Base-by-base conservation (phyloP, 1,140 invertebrate species). In the Dreissena polymorpha region DNA sequence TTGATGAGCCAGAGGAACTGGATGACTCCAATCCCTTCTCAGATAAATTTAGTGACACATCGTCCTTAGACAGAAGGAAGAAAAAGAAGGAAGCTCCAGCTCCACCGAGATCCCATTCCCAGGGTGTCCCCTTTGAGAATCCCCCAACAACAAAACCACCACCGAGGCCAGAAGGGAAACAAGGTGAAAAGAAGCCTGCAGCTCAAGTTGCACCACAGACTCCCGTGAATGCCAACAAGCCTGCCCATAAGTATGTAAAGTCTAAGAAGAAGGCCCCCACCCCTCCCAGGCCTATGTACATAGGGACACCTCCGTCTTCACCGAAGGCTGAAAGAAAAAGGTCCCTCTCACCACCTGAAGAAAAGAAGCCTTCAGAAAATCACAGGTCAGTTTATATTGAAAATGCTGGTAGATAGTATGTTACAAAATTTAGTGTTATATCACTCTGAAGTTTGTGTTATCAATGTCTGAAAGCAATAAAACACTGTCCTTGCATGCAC, bases 321-420 rank as follows among this genome's bases (percentile, higher is more conserved):
- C 90, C 91, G 21, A 85, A 89, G 71, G 83, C 86, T 10, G 83
- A 91, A 49, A 87, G 87, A 60, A 75, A 77, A 18, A 75, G 90
- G 72, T 83, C 91, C 49, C 86, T 90, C 50, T 90, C 91, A 51
- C 91, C 89, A 23, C 90, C 89, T 10, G 68, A 82, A n/a, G 51
- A 53, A 7, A 29, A 64, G 13, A 60, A 39, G 39, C 39, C 39
- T 5, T 8, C 39, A 39, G 39, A 39, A 39, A 39, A 39, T 39
- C 39, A 39, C 39, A 39, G 39, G 39, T 39, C 8, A 39, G 39
- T 39, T 39, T 39, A 2, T 39, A 39, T 39, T 39, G 39, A 39
- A 5, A 39, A 39, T 39, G 39, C 39, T 39, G 39, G 39, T 39
- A 39, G 39, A 39, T 39, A 8, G 8, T 39, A 39, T 39, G 39